Percentiles rank a stretch among this genome's conserved stretches.
Evolutionary conservation across 2,888 invertebrate species (phyloP).

Genomic region (Microctonus hyperodae): DNA sequence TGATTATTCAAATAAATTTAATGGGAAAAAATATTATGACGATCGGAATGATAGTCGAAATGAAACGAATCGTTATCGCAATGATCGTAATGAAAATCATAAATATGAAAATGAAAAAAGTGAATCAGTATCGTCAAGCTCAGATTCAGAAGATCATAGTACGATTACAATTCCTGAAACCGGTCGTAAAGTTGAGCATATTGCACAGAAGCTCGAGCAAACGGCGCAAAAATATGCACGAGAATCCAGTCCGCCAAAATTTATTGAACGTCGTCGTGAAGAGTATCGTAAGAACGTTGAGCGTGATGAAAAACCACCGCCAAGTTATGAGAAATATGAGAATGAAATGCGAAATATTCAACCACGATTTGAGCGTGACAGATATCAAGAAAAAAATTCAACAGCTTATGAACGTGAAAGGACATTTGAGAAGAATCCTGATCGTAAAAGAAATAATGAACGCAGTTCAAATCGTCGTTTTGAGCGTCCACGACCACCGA

Average conservation of each 20-base stretch:
- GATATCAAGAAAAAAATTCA: conserved; percentile 27
- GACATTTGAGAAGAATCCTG: conserved; percentile 53
- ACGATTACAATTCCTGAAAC: conserved; percentile 59
- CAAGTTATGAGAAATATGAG: conserved; percentile 49
- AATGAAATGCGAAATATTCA: conserved; percentile 33
- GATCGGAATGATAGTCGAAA: conserved; percentile 47
- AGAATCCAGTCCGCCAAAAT: conserved; percentile 60
- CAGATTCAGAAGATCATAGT: conserved; percentile 58
- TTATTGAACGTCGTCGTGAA: conserved; percentile 51
- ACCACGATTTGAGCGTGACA: conserved; percentile 31
- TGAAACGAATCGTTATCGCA: conserved; percentile 47
- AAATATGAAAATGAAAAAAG: conserved; percentile 56
- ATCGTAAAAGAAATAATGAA: conserved; percentile 48
- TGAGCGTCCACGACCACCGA: conserved; percentile 59
- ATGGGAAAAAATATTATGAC: conserved; percentile 47
- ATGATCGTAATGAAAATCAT: conserved; percentile 36
- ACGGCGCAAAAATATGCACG: conserved; percentile 61
- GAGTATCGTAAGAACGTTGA: conserved; percentile 48
- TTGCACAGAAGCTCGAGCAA: conserved; percentile 60
- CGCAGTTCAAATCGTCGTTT: conserved; percentile 50
- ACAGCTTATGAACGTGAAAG: conserved; percentile 51
- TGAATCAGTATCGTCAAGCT: conserved; percentile 47
- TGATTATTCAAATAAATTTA: conserved; percentile 32
- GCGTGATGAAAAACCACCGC: conserved; percentile 37
- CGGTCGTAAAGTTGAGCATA: conserved; percentile 60